These are phyloP conservation scores for Chaetorhynchus papuensis DNA, from an alignment of 2,113 vertebrate genomes.

Conservation along the genomic window DNA sequence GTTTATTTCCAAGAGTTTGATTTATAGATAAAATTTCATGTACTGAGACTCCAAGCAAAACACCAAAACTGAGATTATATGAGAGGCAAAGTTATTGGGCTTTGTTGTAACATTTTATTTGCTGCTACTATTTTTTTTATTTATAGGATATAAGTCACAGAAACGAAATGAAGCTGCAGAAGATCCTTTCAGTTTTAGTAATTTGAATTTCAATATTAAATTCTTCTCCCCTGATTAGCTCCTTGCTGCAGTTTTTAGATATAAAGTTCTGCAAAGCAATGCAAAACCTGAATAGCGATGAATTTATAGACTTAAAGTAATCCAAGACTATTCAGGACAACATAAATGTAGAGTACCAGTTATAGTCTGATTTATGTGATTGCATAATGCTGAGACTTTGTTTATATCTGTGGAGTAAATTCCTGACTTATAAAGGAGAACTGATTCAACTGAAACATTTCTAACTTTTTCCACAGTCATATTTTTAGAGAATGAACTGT, in stretches of 20 bases:
- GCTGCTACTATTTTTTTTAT: not conserved
- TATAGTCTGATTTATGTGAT: not conserved
- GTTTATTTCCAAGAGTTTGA: constrained; percentile 47
- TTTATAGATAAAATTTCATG: constrained; percentile 40
- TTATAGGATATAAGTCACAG: not conserved
- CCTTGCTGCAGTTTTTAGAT: not conserved
- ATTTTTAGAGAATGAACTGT: constrained; percentile 17
- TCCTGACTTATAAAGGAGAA: constrained; percentile 7
- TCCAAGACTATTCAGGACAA: not conserved
- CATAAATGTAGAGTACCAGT: not conserved
- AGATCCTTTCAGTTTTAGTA: not conserved
- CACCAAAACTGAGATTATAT: not conserved
- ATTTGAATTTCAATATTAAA: not conserved
- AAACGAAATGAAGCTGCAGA: not conserved
- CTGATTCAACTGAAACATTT: not conserved
- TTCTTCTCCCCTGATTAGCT: not conserved
- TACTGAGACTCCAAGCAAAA: constrained; percentile 21
- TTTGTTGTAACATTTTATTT: not conserved
- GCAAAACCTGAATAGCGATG: not conserved
- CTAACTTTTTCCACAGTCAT: not conserved
- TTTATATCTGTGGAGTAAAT: constrained; percentile 8
- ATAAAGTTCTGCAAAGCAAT: not conserved
- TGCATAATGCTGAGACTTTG: not conserved
- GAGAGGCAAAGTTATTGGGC: not conserved
- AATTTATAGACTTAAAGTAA: not conserved